These are phyloP conservation scores for Tinea semifulvella DNA, from an alignment of 2,888 invertebrate genomes.

Conservation along the genomic window DNA sequence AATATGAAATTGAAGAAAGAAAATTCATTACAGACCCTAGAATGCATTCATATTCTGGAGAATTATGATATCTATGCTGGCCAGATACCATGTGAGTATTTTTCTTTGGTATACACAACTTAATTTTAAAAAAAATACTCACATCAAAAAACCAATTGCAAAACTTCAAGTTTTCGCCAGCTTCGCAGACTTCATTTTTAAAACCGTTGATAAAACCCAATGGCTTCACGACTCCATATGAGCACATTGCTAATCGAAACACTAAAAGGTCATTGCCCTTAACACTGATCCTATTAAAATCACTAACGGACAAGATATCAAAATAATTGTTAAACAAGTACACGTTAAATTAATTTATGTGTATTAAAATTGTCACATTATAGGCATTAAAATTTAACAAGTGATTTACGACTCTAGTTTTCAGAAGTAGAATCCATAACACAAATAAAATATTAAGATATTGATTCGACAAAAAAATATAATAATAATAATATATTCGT, in stretches of 20 bases:
- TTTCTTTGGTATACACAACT: no score
- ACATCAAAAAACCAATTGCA: constrained; percentile 9
- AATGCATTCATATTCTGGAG: no score
- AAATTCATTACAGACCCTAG: no score
- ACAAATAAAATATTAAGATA: no score
- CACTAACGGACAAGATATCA: background rate
- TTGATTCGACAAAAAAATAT: no score
- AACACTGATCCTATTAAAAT: background rate
- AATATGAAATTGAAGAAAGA: background rate
- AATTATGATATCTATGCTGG: no score
- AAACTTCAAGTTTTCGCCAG: background rate
- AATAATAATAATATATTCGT: no score
- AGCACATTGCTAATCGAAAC: constrained; percentile 1
- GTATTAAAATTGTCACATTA: background rate
- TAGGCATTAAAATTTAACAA: background rate
- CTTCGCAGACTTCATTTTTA: background rate
- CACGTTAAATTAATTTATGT: background rate
- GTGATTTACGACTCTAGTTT: background rate
- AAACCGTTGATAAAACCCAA: background rate
- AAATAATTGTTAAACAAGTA: background rate
- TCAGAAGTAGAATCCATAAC: no score
- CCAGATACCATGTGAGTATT: no score
- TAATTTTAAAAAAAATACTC: background rate
- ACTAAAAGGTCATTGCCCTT: background rate
- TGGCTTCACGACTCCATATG: background rate